Percentiles rank a stretch among this genome's conserved stretches.
These are phyloP conservation scores for Rhagophthalmus giganteus DNA, from an alignment of 2,888 invertebrate species.

Conservation along the genomic window DNA sequence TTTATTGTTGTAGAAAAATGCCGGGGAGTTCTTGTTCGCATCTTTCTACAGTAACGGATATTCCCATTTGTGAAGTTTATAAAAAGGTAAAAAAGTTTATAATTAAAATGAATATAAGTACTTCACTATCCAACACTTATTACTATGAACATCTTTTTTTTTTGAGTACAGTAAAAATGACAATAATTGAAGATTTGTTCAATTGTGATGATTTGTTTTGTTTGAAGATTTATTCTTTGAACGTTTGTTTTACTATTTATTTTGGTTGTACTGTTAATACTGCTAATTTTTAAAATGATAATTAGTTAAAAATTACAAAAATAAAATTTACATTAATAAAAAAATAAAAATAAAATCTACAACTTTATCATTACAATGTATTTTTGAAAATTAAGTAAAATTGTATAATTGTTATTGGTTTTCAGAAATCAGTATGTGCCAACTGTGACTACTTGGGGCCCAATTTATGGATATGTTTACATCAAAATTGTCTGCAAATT, in stretches of 20 bases:
- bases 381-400: not conserved
- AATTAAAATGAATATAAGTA: not conserved
- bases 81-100: slow-evolving; percentile 42
- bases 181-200: too few relatives aligned
- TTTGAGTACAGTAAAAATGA: too few relatives aligned
- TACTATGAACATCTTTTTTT: too few relatives aligned
- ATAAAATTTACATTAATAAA: too few relatives aligned
- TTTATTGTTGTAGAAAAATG: slow-evolving; percentile 3
- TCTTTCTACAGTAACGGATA: slow-evolving; percentile 42
- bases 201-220: too few relatives aligned
- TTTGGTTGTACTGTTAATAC: not conserved
- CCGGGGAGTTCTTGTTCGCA: slow-evolving; percentile 42
- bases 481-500: slow-evolving; percentile 74
- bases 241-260: not conserved
- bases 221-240: too few relatives aligned
- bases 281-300: not conserved
- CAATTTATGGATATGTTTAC: slow-evolving; percentile 84
- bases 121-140: too few relatives aligned
- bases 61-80: slow-evolving; percentile 42
- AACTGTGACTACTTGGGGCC: slow-evolving; percentile 74
- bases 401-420: slow-evolving; percentile 15
- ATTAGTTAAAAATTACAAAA: not conserved
- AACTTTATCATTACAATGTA: too few relatives aligned
- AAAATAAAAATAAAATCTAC: too few relatives aligned
- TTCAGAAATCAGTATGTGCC: slow-evolving; percentile 64